Percentiles rank a stretch among this genome's conserved stretches.
phyloP scores from a whole-genome alignment of 2,113 vertebrate species.

The Campylomormyrus tamandua region DNA sequence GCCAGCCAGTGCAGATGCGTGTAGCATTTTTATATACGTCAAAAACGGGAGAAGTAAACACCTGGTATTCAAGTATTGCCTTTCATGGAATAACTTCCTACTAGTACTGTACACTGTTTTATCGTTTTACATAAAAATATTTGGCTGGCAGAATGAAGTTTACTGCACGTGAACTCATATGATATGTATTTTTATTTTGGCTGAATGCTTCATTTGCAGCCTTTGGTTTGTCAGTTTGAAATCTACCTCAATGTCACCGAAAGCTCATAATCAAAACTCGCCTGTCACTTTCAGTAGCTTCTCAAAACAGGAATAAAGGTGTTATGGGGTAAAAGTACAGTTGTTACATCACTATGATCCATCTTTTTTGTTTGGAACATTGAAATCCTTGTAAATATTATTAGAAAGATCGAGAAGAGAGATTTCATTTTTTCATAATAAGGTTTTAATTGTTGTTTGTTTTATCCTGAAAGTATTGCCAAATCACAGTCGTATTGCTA shows the following conservation, averaged over 20 bases:
- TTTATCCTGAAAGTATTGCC: conserved; percentile 3
- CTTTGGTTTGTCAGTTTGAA: conserved; percentile 9
- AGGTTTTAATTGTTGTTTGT: neutral
- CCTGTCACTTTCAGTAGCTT: neutral
- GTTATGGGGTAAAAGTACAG: neutral
- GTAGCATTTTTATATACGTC: conserved; percentile 31
- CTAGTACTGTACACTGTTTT: neutral
- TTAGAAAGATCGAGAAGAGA: neutral
- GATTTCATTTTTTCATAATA: neutral
- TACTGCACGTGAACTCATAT: conserved; percentile 4
- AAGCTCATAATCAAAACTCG: neutral
- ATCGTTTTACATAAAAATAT: neutral
- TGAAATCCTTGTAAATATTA: conserved; percentile 17
- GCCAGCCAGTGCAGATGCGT: conserved; percentile 75
- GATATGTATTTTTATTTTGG: neutral
- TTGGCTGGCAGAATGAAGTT: conserved; percentile 3
- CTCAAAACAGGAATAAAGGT: neutral
- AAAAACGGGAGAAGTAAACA: neutral
- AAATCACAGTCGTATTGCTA: neutral
- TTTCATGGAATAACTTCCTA: neutral
- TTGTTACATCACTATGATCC: neutral
- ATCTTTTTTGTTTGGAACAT: neutral
- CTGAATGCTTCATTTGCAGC: neutral
- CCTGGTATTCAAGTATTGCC: conserved; percentile 5
- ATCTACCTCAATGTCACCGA: conserved; percentile 27